Evolutionary conservation across 2,888 invertebrate species (phyloP).

Genomic region (Syritta pipiens): DNA sequence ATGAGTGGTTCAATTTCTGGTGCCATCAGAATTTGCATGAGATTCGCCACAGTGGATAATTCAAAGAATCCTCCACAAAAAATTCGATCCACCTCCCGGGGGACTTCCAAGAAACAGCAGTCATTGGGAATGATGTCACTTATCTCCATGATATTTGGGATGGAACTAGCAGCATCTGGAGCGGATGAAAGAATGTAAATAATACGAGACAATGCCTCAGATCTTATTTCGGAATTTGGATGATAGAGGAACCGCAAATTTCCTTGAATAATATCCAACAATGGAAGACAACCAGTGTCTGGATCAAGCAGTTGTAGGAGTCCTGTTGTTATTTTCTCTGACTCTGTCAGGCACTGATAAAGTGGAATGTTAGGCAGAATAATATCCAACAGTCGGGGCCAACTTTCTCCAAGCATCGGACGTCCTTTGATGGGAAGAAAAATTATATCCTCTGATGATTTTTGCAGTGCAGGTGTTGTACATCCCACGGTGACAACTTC

Average conservation of each 20-base stretch:
- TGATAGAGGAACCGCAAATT: conserved; percentile 75
- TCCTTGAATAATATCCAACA: conserved; percentile 72
- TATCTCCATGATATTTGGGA: conserved; percentile 72
- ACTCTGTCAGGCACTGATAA: conserved; percentile 71
- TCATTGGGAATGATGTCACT: conserved; percentile 73
- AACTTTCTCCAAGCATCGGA: conserved; percentile 70
- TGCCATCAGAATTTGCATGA: conserved; percentile 74
- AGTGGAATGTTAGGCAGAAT: conserved; percentile 74
- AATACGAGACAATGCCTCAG: conserved; percentile 73
- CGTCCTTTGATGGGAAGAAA: conserved; percentile 74
- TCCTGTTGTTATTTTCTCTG: conserved; percentile 65
- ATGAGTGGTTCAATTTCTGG: conserved; percentile 74
- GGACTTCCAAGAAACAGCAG: conserved; percentile 72
- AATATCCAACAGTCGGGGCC: conserved; percentile 71
- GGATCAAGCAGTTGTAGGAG: conserved; percentile 75
- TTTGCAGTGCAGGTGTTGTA: conserved; percentile 62
- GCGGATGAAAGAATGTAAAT: conserved; percentile 72
- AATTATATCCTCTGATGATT: conserved; percentile 73
- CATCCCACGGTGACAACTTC: conserved; percentile 72
- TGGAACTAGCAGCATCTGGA: conserved; percentile 67
- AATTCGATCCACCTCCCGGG: conserved; percentile 71
- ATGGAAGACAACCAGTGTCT: conserved; percentile 70
- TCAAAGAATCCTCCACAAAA: conserved; percentile 72
- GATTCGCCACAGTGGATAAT: conserved; percentile 55
- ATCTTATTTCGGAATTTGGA: conserved; percentile 70